These are phyloP conservation scores for Lapara coniferarum DNA, from an alignment of 2,888 invertebrate species.

Conservation along the genomic window DNA sequence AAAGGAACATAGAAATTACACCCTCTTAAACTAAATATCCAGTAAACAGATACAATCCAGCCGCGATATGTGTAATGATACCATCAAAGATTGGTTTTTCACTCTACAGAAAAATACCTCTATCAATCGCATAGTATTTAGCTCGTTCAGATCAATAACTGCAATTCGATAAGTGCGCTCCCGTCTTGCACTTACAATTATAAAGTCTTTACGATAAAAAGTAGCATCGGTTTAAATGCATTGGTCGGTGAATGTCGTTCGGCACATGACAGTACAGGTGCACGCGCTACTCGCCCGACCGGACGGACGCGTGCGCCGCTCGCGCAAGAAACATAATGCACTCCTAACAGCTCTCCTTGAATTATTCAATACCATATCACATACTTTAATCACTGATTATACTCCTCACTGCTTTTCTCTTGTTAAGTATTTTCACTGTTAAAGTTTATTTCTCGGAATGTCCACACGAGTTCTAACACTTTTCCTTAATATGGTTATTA, in stretches of 20 bases:
- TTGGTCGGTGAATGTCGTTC: conserved; percentile 46
- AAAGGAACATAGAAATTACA: too few species aligned
- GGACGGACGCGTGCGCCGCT: conserved; percentile 57
- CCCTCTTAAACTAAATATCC: too few species aligned
- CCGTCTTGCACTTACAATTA: conserved; percentile 17
- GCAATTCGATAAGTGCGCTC: conserved; percentile 10
- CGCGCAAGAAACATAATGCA: conserved; percentile 42
- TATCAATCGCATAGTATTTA: not conserved
- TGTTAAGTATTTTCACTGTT: not conserved
- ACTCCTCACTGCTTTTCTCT: conserved; percentile 10
- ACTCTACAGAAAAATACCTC: not conserved
- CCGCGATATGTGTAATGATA: too few species aligned
- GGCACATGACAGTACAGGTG: conserved; percentile 42
- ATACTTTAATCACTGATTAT: conserved; percentile 24
- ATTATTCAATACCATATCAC: conserved; percentile 43
- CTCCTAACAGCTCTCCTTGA: conserved; percentile 42
- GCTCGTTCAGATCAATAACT: not conserved
- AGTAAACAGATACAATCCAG: too few species aligned
- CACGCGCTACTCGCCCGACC: conserved; percentile 40
- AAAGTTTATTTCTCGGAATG: too few species aligned
- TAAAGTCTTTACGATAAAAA: conserved; percentile 42
- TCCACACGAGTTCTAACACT: too few species aligned
- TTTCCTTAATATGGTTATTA: too few species aligned
- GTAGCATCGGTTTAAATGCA: conserved; percentile 42
- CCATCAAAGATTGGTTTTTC: too few species aligned